Evolutionary conservation across 2,113 vertebrate genomes (phyloP).

Genomic region (Hippocampus comes): DNA sequence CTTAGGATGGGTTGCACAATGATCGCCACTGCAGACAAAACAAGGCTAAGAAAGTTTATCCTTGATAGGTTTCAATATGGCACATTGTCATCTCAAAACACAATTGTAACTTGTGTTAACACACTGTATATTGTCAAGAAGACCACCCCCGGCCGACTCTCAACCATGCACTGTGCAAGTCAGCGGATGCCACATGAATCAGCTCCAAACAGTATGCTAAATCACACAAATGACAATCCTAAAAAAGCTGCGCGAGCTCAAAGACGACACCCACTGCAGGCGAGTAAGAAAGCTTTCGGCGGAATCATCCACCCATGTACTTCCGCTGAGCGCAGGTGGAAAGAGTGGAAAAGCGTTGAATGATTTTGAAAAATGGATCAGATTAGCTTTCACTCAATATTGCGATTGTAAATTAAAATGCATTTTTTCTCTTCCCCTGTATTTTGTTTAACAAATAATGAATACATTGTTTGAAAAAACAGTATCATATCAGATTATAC

Average conservation of each 20-base stretch:
- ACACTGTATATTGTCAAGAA: background rate
- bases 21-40: constrained; percentile 20
- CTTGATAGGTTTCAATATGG: constrained; percentile 47
- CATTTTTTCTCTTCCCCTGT: no score
- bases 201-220: background rate
- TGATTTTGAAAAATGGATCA: no score
- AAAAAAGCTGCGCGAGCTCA: background rate
- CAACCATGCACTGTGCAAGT: background rate
- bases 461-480: no score
- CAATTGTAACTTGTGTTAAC: constrained; percentile 4
- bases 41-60: constrained; percentile 41
- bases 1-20: constrained; percentile 55
- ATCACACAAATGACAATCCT: background rate
- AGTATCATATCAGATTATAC: no score
- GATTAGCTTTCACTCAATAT: no score
- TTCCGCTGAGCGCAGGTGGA: no score
- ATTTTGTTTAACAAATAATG: no score
- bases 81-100: constrained; percentile 23
- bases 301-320: no score
- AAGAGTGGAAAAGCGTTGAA: no score
- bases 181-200: background rate
- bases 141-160: background rate
- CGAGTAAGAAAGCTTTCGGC: no score
- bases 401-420: no score
- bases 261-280: background rate